Evolutionary conservation across 2,888 invertebrate species (phyloP), one percentile per base, ranked within the genome.

Genomic region (Melieria omissa): DNA sequence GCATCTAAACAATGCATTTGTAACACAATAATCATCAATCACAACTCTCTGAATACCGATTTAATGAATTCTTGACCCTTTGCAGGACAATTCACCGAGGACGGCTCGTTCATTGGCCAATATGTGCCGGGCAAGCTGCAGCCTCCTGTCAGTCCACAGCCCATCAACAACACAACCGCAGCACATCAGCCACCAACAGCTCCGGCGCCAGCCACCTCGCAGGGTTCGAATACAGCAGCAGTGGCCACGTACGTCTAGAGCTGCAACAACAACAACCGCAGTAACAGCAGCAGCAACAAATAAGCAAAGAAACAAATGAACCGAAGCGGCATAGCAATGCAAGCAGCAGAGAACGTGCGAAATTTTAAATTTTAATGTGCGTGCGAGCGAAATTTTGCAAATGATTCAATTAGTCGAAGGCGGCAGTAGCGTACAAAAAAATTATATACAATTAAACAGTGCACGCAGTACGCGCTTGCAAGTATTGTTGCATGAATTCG

Each of bases 51-150:
- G 29, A 29, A 29, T 3, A 29, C 2, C 29, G 29, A 3, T 29
- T 29, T 29, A 2, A 29, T 29, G 29, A 29, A 1, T 29, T 29
- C 29, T 29, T 42, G n/a, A 42, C 42, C 8, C 0, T 16, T 62
- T 47, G 52, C 75, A 86, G 87, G 86, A 86, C 95, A 95, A 80
- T 98, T 98, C 89, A 97, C 97, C 77, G 98, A 98, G 89, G 97
- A 98, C 88, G 97, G 97, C 64, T 97, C 97, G 76, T 98, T 98
- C 89, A 98, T 98, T 87, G 98, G 98, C 63, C 97, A 97, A 88
- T 98, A 98, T 88, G 97, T 97, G 83, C 94, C 94, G 73, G 93
- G 93, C 79, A 93, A 92, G 83, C 89, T 92, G 82, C 92, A 90
- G 83, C 90, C 92, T 73, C 88, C 89, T 73, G 87, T 86, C 45